A percentile compares a stretch with the other conserved stretches of the same genome.
Conservation (phyloP, 2,888 invertebrate species). For the Aromia moschata region DNA sequence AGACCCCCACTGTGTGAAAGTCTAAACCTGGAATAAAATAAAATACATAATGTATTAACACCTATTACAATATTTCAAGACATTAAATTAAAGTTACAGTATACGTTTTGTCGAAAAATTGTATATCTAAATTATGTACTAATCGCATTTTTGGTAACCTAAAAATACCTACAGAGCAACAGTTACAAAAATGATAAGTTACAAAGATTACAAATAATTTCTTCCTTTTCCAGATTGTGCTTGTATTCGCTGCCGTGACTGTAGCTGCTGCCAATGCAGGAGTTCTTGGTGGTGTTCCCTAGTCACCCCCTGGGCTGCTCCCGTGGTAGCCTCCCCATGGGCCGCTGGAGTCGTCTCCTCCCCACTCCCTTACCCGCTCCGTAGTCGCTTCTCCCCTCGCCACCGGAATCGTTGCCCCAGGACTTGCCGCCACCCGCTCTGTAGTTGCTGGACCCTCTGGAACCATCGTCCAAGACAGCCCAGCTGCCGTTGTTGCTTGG, state of each 20-base stretch:
- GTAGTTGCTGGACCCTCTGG: background rate
- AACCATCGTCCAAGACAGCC: background rate
- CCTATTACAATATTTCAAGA: too few relatives aligned
- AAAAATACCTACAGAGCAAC: too few relatives aligned
- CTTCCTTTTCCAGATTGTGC: background rate
- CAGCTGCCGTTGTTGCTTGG: background rate
- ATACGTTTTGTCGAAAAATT: too few relatives aligned
- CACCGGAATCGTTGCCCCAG: slow-evolving; percentile 1
- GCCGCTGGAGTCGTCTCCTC: background rate
- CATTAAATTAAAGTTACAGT: too few relatives aligned
- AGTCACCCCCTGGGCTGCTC: background rate
- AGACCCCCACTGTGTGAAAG: too few relatives aligned
- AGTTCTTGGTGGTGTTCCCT: background rate
- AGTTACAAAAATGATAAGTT: too few relatives aligned
- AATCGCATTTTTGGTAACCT: too few relatives aligned
- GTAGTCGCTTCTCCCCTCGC: background rate
- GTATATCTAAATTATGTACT: too few relatives aligned
- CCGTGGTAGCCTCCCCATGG: background rate
- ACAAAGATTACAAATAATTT: too few relatives aligned
- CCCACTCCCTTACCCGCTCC: background rate
- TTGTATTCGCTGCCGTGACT: background rate
- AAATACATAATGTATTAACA: too few relatives aligned
- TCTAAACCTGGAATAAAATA: too few relatives aligned
- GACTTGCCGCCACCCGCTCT: background rate
- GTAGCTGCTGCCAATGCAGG: slow-evolving; percentile 1